These are phyloP conservation scores for Magallana gigas DNA, from an alignment of 1,140 invertebrate genomes.

Conservation along the genomic window DNA sequence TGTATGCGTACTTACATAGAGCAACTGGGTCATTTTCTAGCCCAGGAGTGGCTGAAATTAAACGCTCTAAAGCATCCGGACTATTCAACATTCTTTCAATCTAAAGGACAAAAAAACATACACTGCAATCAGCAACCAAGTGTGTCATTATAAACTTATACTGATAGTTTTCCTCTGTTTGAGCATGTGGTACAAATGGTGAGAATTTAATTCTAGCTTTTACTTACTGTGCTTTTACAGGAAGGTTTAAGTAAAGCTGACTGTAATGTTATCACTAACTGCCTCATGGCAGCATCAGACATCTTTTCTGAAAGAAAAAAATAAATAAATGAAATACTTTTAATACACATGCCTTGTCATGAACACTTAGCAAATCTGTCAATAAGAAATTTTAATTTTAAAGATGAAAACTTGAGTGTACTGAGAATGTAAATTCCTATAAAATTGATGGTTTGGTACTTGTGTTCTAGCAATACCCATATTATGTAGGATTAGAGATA, in stretches of 20 bases:
- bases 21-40: slow-evolving; percentile 69
- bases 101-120: slow-evolving; percentile 48
- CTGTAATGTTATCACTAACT: slow-evolving; percentile 49
- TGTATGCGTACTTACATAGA: slow-evolving; percentile 37
- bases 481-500: too few relatives aligned
- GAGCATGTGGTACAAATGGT: not conserved
- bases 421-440: too few relatives aligned
- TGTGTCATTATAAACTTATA: too few relatives aligned
- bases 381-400: too few relatives aligned
- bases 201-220: not conserved
- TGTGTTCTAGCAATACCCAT: too few relatives aligned
- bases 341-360: not conserved
- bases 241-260: slow-evolving; percentile 56
- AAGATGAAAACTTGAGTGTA: too few relatives aligned
- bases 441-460: too few relatives aligned
- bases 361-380: too few relatives aligned
- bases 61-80: slow-evolving; percentile 70
- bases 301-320: slow-evolving; percentile 48
- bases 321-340: not conserved
- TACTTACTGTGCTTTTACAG: slow-evolving; percentile 57
- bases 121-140: not conserved
- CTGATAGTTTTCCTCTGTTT: not conserved
- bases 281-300: slow-evolving; percentile 46
- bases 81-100: slow-evolving; percentile 68
- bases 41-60: slow-evolving; percentile 73